These are phyloP conservation scores for Conchocele bisecta DNA, from an alignment of 2,888 invertebrate genomes.

Conservation along the genomic window DNA sequence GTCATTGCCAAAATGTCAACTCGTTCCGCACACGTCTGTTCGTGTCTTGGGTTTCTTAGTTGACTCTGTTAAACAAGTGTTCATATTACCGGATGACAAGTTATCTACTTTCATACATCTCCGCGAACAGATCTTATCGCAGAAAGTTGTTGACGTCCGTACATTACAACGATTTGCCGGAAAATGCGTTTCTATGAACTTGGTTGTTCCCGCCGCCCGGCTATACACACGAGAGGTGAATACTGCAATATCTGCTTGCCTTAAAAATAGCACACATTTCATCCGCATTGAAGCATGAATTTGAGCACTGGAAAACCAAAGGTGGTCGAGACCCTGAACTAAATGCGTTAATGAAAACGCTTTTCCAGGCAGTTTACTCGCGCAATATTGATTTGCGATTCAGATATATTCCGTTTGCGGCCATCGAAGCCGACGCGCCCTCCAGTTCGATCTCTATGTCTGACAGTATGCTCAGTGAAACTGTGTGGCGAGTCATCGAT, in stretches of 20 bases:
- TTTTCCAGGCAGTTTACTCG: too few species aligned
- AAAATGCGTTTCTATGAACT: conserved; percentile 39
- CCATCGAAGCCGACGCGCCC: conserved; percentile 16
- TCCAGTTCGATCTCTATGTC: conserved; percentile 3
- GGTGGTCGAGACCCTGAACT: too few species aligned
- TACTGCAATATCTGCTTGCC: conserved; percentile 19
- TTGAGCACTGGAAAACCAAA: too few species aligned
- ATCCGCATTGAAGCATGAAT: conserved; percentile 13
- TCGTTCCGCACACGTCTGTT: conserved; percentile 1
- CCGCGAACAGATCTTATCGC: too few species aligned
- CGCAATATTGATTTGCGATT: conserved; percentile 44
- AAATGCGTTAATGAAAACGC: too few species aligned
- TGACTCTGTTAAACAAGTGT: conserved; percentile 28
- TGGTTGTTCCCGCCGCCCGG: conserved; percentile 33
- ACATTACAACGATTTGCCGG: conserved; percentile 43
- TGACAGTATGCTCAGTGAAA: conserved; percentile 19
- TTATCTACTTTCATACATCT: conserved; percentile 18
- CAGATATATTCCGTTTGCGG: conserved; percentile 26
- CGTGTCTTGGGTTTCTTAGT: conserved; percentile 34
- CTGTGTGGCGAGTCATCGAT: conserved; percentile 28
- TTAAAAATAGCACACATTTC: conserved; percentile 21
- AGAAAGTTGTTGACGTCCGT: too few species aligned
- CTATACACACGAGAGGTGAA: conserved; percentile 41
- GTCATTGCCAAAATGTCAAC: conserved; percentile 15
- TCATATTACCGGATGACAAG: conserved; percentile 18